Evolutionary conservation across 1,140 invertebrate species (phyloP).

Genomic region (Bombus confusus): DNA sequence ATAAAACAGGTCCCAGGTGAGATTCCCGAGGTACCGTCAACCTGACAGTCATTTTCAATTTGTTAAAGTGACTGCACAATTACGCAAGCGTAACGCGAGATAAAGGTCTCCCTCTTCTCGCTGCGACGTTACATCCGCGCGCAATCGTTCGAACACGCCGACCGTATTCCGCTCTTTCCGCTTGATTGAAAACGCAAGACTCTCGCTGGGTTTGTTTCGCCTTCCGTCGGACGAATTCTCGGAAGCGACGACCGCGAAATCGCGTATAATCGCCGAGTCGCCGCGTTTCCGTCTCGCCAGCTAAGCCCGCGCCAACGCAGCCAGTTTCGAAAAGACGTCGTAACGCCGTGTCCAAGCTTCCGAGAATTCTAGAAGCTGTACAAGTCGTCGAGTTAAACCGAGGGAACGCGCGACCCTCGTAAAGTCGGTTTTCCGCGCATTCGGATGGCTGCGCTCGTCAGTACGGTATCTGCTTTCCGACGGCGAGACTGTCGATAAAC

Average conservation of each 20-base stretch:
- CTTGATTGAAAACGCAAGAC: not conserved
- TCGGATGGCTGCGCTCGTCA: too few species aligned
- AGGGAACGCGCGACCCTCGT: constrained; percentile 21
- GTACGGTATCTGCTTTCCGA: not conserved
- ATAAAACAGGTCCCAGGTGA: too few species aligned
- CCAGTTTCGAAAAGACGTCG: not conserved
- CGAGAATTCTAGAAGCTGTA: constrained; percentile 3
- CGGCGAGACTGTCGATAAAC: not conserved
- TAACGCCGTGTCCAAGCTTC: not conserved
- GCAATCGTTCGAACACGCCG: not conserved
- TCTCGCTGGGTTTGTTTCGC: too few species aligned
- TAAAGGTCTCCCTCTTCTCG: not conserved
- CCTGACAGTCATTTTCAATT: too few species aligned
- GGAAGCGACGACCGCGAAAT: too few species aligned
- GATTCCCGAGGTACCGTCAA: too few species aligned
- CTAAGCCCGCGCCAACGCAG: not conserved
- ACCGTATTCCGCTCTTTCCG: not conserved
- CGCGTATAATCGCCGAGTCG: too few species aligned
- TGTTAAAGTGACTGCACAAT: too few species aligned
- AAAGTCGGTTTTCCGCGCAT: constrained; percentile 16
- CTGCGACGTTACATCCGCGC: too few species aligned
- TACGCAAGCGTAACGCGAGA: too few species aligned
- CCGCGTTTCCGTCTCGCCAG: too few species aligned
- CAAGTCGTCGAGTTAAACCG: not conserved
- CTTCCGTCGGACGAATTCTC: too few species aligned